Base-by-base conservation (phyloP, 35 echinoderm and acorn worm species). In the Ophioderma brevispina region DNA sequence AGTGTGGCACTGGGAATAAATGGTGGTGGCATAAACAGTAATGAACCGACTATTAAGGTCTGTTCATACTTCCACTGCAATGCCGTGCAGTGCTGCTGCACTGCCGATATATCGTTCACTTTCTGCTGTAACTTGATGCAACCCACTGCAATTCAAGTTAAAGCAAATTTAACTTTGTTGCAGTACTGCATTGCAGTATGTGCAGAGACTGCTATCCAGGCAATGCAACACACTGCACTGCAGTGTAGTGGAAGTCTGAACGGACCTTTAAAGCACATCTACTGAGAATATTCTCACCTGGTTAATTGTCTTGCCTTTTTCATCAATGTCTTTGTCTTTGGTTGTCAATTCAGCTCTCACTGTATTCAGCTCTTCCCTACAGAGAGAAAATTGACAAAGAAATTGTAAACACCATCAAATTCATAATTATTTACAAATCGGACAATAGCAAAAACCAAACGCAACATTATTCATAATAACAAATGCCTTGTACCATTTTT, bases 231-330 rank as follows among this genome's bases (percentile, higher is more conserved):
- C n/a, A n/a, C n/a, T n/a, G n/a, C n/a, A n/a, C n/a, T n/a, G n/a
- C n/a, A n/a, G n/a, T n/a, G n/a, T n/a, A n/a, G n/a, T n/a, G n/a
- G n/a, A n/a, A n/a, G n/a, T n/a, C n/a, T n/a, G n/a, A n/a, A n/a
- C 46, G 46, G 8, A 8, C 46, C 46, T 11, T 52, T 11, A 11
- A 21, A 52, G 8, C 21, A 52, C 8, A 8, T 11, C 46, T 8
- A 52, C 46, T 11, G 46, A 11, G 46, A 52, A 52, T 52, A 30
- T 15, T 70, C 84, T 38, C 63, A 99, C 97, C 91, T 99, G 97
- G 76, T 95, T 90, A 39, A 91, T 99, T 21, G 94, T 99, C 84
- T 93, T 99, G 35, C 87, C 92, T 80, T 95, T 95, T 2, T 99
- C 94, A n/a, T 93, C 88, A 1, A 99, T 92, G 5, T 99, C 97